A percentile compares a stretch with the other conserved stretches of the same genome.
phyloP scores from a whole-genome alignment of 2,888 invertebrate species.

The Oscheius sp. region DNA sequence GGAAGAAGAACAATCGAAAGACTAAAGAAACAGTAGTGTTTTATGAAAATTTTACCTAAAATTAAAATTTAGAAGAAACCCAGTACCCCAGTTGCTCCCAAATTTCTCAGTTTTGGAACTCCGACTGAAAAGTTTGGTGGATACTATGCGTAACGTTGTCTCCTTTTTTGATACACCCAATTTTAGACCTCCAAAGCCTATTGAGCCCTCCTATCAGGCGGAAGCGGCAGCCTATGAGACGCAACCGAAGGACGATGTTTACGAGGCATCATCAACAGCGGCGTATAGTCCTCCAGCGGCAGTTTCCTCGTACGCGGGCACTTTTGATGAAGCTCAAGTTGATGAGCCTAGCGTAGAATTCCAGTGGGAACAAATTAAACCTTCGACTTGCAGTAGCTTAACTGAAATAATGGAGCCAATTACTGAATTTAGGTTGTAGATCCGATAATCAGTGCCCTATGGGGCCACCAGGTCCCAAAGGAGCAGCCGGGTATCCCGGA shows the following conservation, averaged over 20 bases:
- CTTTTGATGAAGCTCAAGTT: slow-evolving; percentile 16
- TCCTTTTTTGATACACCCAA: not conserved
- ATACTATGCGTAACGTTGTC: slow-evolving; percentile 11
- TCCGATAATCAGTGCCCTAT: slow-evolving; percentile 47
- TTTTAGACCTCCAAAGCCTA: slow-evolving; percentile 11
- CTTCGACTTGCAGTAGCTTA: slow-evolving; percentile 17
- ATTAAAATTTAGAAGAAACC: not conserved
- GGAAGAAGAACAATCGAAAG: not conserved
- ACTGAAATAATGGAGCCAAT: not conserved
- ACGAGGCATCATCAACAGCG: not conserved
- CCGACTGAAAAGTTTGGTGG: not conserved
- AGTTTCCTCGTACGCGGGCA: slow-evolving; percentile 10
- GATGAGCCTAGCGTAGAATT: slow-evolving; percentile 4
- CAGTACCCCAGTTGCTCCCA: not conserved
- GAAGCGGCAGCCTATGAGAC: not conserved
- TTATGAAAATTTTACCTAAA: not conserved
- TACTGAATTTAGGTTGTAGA: slow-evolving; percentile 44
- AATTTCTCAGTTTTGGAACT: not conserved
- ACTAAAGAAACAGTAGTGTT: not conserved
- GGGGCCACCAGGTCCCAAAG: slow-evolving; percentile 50
- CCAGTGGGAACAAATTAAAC: slow-evolving; percentile 22
- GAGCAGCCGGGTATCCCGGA: slow-evolving; percentile 39
- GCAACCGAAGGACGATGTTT: not conserved
- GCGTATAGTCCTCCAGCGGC: not conserved
- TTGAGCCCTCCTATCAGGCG: not conserved